Base-by-base conservation (phyloP, 2,797 vertebrate genomes). In the Anomalospiza imberbis region DNA sequence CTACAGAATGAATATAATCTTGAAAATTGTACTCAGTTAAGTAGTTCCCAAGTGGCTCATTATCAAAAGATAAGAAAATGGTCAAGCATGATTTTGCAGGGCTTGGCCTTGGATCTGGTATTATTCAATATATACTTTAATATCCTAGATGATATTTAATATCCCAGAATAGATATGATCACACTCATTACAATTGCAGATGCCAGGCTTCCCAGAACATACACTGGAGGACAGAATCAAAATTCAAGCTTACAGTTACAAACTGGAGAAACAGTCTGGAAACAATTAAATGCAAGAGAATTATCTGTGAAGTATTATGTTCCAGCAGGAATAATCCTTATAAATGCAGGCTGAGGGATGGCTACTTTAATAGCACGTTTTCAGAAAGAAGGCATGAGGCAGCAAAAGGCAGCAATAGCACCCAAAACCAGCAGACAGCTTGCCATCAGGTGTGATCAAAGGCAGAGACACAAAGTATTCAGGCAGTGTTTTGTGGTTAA, bases 91-190 rank as follows among this genome's bases (percentile, higher is more conserved):
- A 79, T 79, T 91, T 94, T 88, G 36, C 19, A 38, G 38, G n/a
- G 44, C 36, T 93, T 17, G 48, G 36, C 60, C 48, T 93, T 81
- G 48, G 40, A 84, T 63, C 66, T 82, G n/a, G 5, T 70, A 48
- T 73, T 90, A 90, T 72, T 76, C 73, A 81, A 62, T 61, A 91
- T 42, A 65, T 29, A 66, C 58, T 85, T 92, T 75, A 86, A 78
- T 83, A 61, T 47, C 62, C 36, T 77, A 68, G 58, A 29, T 54
- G 28, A 45, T 19, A n/a, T 67, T 79, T 79, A 85, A 67, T 85
- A 73, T 67, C 67, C 67, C 75, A 62, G 47, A 80, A 77, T 22
- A 62, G 68, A 40, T 86, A 55, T 42, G 76, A 88, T 81, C 79
- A 25, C 25, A 19, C 24, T 67, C 25, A n/a, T 88, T 83, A 78